Base-by-base conservation (phyloP, 2,113 vertebrate species). In the Genyomyrus donnyi region DNA sequence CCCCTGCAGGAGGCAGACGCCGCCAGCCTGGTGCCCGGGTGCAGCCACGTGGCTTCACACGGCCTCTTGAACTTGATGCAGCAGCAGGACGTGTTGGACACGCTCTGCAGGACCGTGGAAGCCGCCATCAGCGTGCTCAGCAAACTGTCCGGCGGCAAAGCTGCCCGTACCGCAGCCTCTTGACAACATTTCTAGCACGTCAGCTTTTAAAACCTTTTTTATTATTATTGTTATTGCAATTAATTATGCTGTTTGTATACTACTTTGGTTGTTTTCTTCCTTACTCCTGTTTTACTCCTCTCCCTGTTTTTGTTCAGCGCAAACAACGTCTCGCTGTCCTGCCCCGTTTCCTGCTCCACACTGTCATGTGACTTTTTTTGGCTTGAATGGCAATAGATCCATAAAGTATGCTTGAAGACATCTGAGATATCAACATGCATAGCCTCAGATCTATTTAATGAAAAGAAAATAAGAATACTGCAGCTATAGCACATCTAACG, bases 81-180 rank as follows among this genome's bases (percentile, higher is more conserved):
- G 93, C 96, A 97, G 86, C 96, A 97, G 27, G 98, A 99, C 96
- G 96, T 97, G 95, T 96, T 99, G 96, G 98, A 99, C 94, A 97
- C 96, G 95, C 97, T 99, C 92, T 97, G 98, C 93, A 96, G 97
- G 96, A 99, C 98, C 93, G 97, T 99, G 94, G 98, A 99, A 94
- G 97, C 98, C 88, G 97, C 98, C 27, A 97, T 99, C 93, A 96
- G 97, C 24, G 95, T 97, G 95, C 97, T 99, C 93, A 97, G 95
- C 92, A 98, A 98, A 97, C 97, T 99, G 94, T 96, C 96, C 27
- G 0, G 9, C 10, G 94, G 94, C 88, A 97, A 97, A 96, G 97
- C 95, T 94, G 95, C 96, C 90, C 96, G 96, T 93, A 96, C 97
- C 94, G 95, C 97, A 94, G 96, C 97, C 93, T 99, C 98, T 95